phyloP scores from a whole-genome alignment of 2,888 invertebrate genomes.

The Sphaerophoria taeniata region DNA sequence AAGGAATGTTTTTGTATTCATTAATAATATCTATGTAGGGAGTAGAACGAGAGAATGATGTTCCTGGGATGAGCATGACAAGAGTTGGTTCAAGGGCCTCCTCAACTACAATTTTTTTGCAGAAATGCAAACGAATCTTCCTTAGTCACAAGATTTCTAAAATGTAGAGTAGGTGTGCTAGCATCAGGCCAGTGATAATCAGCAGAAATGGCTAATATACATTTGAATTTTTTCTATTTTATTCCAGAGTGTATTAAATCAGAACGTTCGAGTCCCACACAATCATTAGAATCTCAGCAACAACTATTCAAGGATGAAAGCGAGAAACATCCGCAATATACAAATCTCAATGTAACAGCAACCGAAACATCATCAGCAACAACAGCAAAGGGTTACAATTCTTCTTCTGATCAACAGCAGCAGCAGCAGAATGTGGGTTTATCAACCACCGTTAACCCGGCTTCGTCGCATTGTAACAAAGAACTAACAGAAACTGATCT shows the following conservation, averaged over 20 bases:
- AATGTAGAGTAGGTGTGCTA: no score
- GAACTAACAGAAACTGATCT: slow-evolving; percentile 54
- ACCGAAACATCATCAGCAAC: not conserved
- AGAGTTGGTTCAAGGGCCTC: no score
- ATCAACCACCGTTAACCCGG: slow-evolving; percentile 78
- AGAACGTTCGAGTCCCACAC: slow-evolving; percentile 82
- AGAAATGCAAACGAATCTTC: no score
- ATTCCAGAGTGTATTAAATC: slow-evolving; percentile 67
- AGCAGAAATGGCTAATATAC: no score
- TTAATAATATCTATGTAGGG: no score
- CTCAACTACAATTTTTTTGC: no score
- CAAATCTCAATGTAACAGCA: not conserved
- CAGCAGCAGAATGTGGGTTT: slow-evolving; percentile 41
- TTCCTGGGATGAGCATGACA: no score
- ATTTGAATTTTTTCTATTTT: not conserved
- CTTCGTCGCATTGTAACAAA: slow-evolving; percentile 83
- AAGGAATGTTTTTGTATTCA: no score
- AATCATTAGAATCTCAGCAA: slow-evolving; percentile 46
- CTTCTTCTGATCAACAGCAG: slow-evolving; percentile 36
- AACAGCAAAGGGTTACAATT: slow-evolving; percentile 22
- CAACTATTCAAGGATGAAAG: slow-evolving; percentile 46
- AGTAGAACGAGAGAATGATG: no score
- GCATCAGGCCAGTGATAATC: no score
- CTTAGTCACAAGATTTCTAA: no score
- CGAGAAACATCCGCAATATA: slow-evolving; percentile 28